Conservation (phyloP, 2,797 vertebrate genomes). For the Sciaenops ocellatus region DNA sequence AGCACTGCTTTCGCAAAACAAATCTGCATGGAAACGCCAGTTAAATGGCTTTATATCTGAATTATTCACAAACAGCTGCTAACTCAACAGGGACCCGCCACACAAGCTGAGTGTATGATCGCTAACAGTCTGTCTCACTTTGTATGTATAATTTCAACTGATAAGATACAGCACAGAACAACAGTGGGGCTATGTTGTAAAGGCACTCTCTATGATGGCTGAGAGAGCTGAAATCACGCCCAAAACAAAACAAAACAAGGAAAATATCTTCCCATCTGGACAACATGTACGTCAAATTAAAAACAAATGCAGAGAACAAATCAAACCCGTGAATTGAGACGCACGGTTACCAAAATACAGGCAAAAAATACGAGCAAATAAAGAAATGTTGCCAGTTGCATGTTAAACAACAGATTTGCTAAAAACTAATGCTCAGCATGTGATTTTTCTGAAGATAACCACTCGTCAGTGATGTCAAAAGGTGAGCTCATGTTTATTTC, state of each 20-base stretch:
- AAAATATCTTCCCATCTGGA: not conserved
- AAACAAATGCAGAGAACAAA: not conserved
- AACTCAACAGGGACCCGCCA: slow-evolving; percentile 44
- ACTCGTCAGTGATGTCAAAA: not conserved
- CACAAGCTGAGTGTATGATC: slow-evolving; percentile 42
- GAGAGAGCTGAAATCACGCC: not conserved
- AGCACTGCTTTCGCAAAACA: slow-evolving; percentile 46
- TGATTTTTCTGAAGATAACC: not conserved
- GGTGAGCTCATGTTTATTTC: not conserved
- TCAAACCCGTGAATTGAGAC: not conserved
- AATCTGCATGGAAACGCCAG: slow-evolving; percentile 53
- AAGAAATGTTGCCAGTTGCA: not conserved
- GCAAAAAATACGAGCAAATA: not conserved
- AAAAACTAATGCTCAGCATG: no score
- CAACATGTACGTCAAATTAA: not conserved
- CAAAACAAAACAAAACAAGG: not conserved
- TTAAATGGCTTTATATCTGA: slow-evolving; percentile 59
- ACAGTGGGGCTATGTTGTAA: not conserved
- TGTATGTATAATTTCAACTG: slow-evolving; percentile 27
- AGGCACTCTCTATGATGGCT: not conserved
- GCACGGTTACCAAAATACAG: not conserved
- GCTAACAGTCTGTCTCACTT: slow-evolving; percentile 53
- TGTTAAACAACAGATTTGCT: not conserved
- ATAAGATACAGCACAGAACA: slow-evolving; percentile 18
- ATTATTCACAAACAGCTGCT: slow-evolving; percentile 69